Evolutionary conservation across 2,797 vertebrate genomes (phyloP).

Genomic region (Spea hammondii): DNA sequence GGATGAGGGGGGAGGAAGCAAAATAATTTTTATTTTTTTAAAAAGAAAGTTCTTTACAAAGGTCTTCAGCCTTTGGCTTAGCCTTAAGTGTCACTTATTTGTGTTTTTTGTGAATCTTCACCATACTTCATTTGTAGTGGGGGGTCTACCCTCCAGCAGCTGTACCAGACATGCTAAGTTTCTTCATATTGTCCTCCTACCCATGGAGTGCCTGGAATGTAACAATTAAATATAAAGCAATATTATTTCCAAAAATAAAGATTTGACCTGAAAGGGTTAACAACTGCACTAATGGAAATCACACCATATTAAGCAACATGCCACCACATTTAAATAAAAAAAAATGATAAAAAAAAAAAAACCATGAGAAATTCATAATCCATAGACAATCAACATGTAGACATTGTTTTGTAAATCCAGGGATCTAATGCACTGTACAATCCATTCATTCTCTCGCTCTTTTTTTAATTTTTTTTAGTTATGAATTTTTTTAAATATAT

Average conservation of each 20-base stretch:
- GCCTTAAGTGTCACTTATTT: conserved; percentile 50
- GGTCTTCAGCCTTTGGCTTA: conserved; percentile 47
- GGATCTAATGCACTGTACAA: conserved; percentile 69
- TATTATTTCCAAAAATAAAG: conserved; percentile 67
- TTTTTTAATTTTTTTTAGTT: conserved; percentile 15
- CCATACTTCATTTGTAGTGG: conserved; percentile 5
- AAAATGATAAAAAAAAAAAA: conserved; percentile 1
- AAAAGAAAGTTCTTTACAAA: conserved; percentile 27
- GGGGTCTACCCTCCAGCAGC: conserved; percentile 42
- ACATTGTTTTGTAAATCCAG: conserved; percentile 58
- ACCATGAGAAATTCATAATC: conserved; percentile 25
- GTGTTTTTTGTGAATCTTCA: conserved; percentile 24
- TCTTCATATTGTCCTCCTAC: conserved; percentile 38
- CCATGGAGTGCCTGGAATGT: conserved; percentile 70
- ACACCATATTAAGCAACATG: conserved; percentile 41
- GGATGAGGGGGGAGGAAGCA: not conserved
- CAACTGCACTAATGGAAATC: conserved; percentile 61
- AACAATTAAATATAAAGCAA: conserved; percentile 62
- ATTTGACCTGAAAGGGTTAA: conserved; percentile 61
- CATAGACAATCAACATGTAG: conserved; percentile 66
- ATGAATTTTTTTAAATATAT: conserved; percentile 4
- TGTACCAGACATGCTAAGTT: not conserved
- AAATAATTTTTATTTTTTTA: not conserved
- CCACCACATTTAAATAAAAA: conserved; percentile 45
- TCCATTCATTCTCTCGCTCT: conserved; percentile 49